phyloP scores from a whole-genome alignment of 2,888 invertebrate genomes.

The Anaspis maculata region DNA sequence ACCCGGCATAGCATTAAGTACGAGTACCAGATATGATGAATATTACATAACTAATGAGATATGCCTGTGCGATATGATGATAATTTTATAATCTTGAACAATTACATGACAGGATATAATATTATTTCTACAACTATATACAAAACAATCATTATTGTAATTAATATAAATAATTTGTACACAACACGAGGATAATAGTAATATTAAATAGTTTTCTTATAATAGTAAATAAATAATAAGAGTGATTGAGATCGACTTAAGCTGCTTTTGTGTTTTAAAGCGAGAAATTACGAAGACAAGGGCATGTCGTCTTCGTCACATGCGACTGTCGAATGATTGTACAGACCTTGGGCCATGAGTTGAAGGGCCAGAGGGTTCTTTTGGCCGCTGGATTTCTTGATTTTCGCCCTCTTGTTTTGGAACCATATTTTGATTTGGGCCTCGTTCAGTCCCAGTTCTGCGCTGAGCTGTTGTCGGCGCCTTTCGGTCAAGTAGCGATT shows the following conservation, averaged over 20 bases:
- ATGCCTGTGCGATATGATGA: background rate
- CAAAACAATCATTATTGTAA: background rate
- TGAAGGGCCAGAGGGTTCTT: conserved; percentile 81
- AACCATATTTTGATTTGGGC: conserved; percentile 98
- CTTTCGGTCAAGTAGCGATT: conserved; percentile 90
- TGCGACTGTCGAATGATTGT: conserved; percentile 70
- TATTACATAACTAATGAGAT: background rate
- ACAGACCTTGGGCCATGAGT: conserved; percentile 89
- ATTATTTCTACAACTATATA: too few relatives aligned
- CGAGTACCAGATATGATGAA: too few relatives aligned
- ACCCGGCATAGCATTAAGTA: too few relatives aligned
- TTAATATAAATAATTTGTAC: conserved; percentile 1
- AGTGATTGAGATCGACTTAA: conserved; percentile 14
- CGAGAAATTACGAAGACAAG: conserved; percentile 18
- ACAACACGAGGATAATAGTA: too few relatives aligned
- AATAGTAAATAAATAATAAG: conserved; percentile 10
- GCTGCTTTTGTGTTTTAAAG: background rate
- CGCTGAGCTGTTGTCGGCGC: conserved; percentile 81
- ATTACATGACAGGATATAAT: too few relatives aligned
- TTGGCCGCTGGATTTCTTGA: conserved; percentile 84
- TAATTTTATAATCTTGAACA: too few relatives aligned
- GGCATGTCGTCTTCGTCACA: conserved; percentile 49
- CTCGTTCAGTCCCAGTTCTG: conserved; percentile 86
- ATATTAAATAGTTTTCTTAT: conserved; percentile 13
- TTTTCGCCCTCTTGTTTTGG: conserved; percentile 94